Conservation (phyloP, 2,797 vertebrate species). For the Discoglossus pictus region DNA sequence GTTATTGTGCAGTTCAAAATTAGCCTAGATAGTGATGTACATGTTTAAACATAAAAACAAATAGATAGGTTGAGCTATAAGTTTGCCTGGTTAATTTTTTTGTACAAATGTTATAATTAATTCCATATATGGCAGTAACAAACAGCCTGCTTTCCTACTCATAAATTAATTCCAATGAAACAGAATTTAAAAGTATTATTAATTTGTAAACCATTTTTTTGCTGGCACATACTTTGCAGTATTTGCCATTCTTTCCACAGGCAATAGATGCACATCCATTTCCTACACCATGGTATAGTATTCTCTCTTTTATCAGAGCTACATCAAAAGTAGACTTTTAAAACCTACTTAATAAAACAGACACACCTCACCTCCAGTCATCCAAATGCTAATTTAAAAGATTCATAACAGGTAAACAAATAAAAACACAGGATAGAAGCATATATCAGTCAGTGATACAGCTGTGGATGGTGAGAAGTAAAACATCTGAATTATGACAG, state of each 20-base stretch:
- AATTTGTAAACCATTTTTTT: neutral
- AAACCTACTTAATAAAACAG: slow-evolving; percentile 53
- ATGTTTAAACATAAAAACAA: too few species aligned
- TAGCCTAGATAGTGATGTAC: too few species aligned
- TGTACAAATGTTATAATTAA: too few species aligned
- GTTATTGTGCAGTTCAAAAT: too few species aligned
- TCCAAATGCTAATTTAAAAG: slow-evolving; percentile 45
- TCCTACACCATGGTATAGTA: slow-evolving; percentile 2
- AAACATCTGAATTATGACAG: slow-evolving; percentile 33
- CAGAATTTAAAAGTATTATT: neutral
- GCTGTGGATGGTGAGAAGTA: slow-evolving; percentile 4
- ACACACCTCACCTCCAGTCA: slow-evolving; percentile 45
- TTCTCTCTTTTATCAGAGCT: slow-evolving; percentile 41
- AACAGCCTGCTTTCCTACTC: too few species aligned
- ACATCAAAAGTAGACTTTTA: slow-evolving; percentile 36
- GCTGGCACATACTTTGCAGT: slow-evolving; percentile 12
- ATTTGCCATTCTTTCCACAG: slow-evolving; percentile 19
- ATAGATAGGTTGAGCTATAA: too few species aligned
- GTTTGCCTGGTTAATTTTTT: too few species aligned
- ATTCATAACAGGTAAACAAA: slow-evolving; percentile 44
- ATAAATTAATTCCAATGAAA: too few species aligned
- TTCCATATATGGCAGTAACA: too few species aligned
- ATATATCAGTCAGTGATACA: slow-evolving; percentile 12
- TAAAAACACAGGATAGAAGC: slow-evolving; percentile 12
- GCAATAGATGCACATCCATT: neutral